These are phyloP conservation scores for Onychostruthus taczanowskii DNA, from an alignment of 2,113 vertebrate genomes.

Conservation along the genomic window DNA sequence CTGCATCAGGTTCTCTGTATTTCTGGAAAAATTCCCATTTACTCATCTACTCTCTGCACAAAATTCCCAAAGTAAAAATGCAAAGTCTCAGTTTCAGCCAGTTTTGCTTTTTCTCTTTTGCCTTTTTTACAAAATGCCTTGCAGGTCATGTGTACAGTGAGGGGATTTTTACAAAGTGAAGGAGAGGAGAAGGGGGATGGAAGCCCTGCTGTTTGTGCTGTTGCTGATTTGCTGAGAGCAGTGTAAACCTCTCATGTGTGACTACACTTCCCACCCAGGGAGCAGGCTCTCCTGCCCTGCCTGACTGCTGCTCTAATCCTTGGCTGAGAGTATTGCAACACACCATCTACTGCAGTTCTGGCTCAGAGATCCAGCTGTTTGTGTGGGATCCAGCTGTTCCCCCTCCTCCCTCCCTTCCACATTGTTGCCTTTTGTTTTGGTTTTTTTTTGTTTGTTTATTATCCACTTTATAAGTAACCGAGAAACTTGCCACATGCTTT, in stretches of 20 bases:
- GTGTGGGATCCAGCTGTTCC: neutral
- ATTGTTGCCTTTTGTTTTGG: neutral
- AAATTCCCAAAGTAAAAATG: neutral
- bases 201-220: neutral
- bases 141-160: neutral
- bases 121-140: neutral
- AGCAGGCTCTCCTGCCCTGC: neutral
- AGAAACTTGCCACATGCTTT: neutral
- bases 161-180: neutral
- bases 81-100: neutral
- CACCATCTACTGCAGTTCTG: neutral
- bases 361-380: neutral
- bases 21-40: neutral
- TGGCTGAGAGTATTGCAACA: neutral
- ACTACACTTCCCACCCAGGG: neutral
- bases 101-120: neutral
- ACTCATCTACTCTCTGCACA: neutral
- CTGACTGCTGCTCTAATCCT: accelerated
- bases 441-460: neutral
- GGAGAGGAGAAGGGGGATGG: neutral
- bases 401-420: neutral
- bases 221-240: neutral
- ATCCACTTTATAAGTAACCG: neutral
- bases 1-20: neutral
- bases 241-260: neutral